phyloP scores from a whole-genome alignment of 2,888 invertebrate species.

The Andricus quercusramuli region DNA sequence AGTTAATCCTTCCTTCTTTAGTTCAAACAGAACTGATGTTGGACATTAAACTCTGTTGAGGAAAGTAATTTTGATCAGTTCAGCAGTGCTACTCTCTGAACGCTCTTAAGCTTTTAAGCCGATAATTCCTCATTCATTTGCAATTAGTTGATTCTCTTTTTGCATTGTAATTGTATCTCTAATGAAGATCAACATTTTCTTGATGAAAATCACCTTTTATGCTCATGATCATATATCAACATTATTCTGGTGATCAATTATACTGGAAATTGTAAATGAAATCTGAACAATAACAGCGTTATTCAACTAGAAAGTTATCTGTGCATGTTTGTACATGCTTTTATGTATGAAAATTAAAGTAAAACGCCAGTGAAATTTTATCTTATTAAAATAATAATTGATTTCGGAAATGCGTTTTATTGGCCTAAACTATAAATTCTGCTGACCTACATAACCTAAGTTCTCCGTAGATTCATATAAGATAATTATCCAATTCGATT shows the following conservation, averaged over 20 bases:
- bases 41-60: background rate
- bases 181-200: background rate
- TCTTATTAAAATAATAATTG: too few species aligned
- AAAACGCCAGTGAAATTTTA: too few species aligned
- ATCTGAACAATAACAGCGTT: background rate
- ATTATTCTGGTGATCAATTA: background rate
- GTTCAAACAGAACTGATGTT: conserved; percentile 2
- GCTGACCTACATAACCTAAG: too few species aligned
- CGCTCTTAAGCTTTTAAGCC: background rate
- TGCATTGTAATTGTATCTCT: background rate
- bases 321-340: background rate
- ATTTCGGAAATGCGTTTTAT: too few species aligned
- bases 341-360: too few species aligned
- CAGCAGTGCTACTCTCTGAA: background rate
- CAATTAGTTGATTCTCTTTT: conserved; percentile 11
- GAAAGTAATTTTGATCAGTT: conserved; percentile 15
- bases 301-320: background rate
- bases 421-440: too few species aligned
- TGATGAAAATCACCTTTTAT: background rate
- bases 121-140: conserved; percentile 12
- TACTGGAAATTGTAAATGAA: background rate
- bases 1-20: background rate
- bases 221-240: background rate
- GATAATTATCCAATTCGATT: too few species aligned
- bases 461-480: too few species aligned